Evolutionary conservation across 30 jellyfish, hydroid and myxozoan species (phyloP), one percentile per base, ranked within the genome.

Genomic region (Aurelia coerulea): DNA sequence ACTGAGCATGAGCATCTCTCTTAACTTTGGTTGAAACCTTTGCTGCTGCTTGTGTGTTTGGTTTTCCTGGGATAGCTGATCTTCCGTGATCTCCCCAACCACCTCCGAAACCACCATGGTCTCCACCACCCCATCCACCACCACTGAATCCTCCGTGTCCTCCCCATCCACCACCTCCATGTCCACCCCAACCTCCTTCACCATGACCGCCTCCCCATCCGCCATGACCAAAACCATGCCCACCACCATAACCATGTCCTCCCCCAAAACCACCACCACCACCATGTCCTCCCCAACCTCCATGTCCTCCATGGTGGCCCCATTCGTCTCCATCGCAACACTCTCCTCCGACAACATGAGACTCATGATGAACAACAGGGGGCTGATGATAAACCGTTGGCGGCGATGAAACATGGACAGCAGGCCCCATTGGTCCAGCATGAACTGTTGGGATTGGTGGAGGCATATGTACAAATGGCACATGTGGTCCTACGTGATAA

Each of bases 351-450:
- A 92, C 98, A 31, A 92, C 76, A 68, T 92, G 98, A 70, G 98
- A 96, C 54, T 92, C 97, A 68, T 92, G 98, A 46, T 75, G 91
- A 14, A 92, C 98, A 54, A 92, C 93, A 31, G 98, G 98, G 10
- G 98, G 98, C 58, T 92, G 98, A 80, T 92, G 98, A 53, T 92
- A 92, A 7, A 92, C 98, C 6, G 98, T 92, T 73, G 98, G 98
- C 14, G 98, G 98, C 2, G 98, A 92, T 23, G 98, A 86, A 62
- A 92, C 98, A 80, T 92, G 98, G 49, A 92, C 98, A 23, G 98
- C 95, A 65, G 98, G 98, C 34, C 98, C 98, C 98, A 92, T 92
- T 42, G 98, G 98, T 5, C 98, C 98, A 31, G 98, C 98, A 69
- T 92, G 98, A 59, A 92, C 98, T 3, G 98, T 92, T 73, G 91